These are phyloP conservation scores for Heliconius aoede DNA, from an alignment of 2,888 invertebrate genomes.

Conservation along the genomic window DNA sequence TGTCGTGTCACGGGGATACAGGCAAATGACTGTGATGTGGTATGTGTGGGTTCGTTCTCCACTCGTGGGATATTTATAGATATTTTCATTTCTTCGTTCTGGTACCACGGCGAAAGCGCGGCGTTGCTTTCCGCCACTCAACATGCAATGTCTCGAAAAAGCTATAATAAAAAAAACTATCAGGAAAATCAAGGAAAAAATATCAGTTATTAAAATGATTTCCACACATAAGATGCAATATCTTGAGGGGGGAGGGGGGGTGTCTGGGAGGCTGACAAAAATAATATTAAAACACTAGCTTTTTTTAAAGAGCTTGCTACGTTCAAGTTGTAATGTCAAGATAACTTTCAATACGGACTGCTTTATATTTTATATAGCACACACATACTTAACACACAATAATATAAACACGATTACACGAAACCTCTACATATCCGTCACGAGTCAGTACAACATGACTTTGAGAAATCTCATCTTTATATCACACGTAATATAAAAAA, in stretches of 20 bases:
- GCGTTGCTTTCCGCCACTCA: neutral
- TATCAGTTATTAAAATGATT: too few relatives aligned
- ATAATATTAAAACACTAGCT: too few relatives aligned
- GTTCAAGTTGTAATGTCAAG: too few relatives aligned
- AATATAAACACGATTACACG: slow-evolving; percentile 1
- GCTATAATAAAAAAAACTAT: too few relatives aligned
- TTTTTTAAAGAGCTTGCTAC: too few relatives aligned
- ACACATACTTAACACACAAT: neutral
- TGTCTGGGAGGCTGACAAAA: too few relatives aligned
- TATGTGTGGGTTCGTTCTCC: neutral
- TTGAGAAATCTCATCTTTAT: slow-evolving; percentile 41
- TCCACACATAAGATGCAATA: too few relatives aligned
- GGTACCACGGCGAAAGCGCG: neutral
- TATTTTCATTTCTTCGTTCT: neutral
- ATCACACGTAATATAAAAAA: slow-evolving; percentile 39
- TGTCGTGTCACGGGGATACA: too few relatives aligned
- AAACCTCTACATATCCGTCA: neutral
- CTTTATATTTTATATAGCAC: too few relatives aligned
- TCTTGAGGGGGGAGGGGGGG: too few relatives aligned
- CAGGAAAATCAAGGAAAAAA: too few relatives aligned
- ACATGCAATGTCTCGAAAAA: neutral
- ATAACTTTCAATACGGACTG: too few relatives aligned
- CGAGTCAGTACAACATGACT: slow-evolving; percentile 38
- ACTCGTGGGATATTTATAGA: neutral
- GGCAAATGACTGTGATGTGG: neutral